Evolutionary conservation across 2,113 vertebrate genomes (phyloP).

Genomic region (Oceanodroma tethys): DNA sequence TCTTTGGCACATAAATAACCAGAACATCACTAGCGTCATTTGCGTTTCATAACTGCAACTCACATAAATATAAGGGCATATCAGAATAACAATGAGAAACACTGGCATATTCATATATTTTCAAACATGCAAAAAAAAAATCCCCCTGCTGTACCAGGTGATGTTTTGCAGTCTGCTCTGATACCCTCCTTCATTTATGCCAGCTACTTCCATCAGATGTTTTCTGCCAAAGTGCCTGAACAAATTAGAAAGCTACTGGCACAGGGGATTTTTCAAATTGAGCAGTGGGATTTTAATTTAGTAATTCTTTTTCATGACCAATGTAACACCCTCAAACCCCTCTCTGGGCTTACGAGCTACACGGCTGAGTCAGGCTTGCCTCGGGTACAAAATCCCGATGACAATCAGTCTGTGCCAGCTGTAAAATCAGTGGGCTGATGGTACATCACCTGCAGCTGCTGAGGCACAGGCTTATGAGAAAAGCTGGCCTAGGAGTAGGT

Average conservation of each 20-base stretch:
- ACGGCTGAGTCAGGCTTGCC: background rate
- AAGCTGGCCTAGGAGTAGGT: background rate
- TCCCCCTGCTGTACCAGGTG: background rate
- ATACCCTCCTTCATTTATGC: background rate
- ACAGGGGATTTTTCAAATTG: background rate
- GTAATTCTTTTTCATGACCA: background rate
- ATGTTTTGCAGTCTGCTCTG: background rate
- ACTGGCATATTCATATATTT: background rate
- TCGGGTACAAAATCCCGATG: background rate
- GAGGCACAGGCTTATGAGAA: background rate
- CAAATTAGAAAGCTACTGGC: background rate
- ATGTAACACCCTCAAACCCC: background rate
- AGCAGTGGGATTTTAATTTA: background rate
- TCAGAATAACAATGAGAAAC: background rate
- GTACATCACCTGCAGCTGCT: background rate
- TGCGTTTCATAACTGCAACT: background rate
- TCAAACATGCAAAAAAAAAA: background rate
- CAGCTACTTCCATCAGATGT: background rate
- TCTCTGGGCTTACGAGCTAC: rapidly evolving
- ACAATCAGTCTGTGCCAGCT: background rate
- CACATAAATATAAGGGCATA: background rate
- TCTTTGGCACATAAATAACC: background rate
- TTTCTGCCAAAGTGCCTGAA: background rate
- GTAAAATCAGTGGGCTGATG: background rate
- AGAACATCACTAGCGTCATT: background rate